These are phyloP conservation scores for Hyalella azteca DNA, from an alignment of 2,888 invertebrate genomes.

Conservation along the genomic window DNA sequence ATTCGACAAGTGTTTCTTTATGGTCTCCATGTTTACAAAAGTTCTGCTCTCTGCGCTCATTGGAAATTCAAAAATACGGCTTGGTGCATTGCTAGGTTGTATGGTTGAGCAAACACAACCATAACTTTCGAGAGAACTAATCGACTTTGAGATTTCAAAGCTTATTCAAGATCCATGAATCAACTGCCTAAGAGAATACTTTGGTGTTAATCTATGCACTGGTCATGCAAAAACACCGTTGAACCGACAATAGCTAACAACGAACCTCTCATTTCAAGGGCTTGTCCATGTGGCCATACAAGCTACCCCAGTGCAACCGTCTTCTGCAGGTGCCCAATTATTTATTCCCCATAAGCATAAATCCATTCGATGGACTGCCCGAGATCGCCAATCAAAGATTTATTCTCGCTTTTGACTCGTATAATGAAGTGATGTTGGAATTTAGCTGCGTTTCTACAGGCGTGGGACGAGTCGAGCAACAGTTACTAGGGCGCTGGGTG, in stretches of 20 bases:
- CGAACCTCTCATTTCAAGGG: background rate
- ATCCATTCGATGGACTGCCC: background rate
- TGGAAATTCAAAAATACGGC: no score
- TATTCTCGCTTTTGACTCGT: background rate
- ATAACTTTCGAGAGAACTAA: background rate
- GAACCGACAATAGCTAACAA: background rate
- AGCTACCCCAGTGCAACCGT: background rate
- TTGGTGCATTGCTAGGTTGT: no score
- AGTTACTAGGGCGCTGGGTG: background rate
- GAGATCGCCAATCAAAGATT: constrained; percentile 25
- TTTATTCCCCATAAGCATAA: constrained; percentile 21
- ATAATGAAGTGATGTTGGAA: background rate
- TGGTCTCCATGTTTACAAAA: no score
- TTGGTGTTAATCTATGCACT: background rate
- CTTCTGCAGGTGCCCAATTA: background rate
- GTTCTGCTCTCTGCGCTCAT: no score
- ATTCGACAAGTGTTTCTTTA: no score
- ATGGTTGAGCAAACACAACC: no score
- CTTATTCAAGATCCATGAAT: constrained; percentile 28
- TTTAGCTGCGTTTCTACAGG: background rate
- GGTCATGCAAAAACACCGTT: background rate
- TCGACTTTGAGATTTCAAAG: constrained; percentile 6
- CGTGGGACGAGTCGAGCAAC: background rate
- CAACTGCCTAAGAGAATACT: constrained; percentile 4
- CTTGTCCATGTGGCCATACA: background rate